phyloP scores from a whole-genome alignment of 35 echinoderm and acorn worm species.

The Eucidaris tribuloides region DNA sequence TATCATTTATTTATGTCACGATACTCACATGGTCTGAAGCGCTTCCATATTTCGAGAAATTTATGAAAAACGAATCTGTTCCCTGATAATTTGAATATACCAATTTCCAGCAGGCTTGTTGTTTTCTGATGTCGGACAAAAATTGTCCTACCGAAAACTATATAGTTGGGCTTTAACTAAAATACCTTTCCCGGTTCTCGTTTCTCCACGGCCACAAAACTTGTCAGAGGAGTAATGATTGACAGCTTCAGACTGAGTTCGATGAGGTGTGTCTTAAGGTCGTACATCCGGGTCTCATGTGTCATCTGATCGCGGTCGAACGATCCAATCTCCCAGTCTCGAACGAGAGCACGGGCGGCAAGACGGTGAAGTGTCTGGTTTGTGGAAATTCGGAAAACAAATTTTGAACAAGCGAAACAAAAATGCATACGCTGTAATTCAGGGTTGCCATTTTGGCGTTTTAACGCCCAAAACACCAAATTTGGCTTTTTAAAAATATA shows the following conservation, averaged over 20 bases:
- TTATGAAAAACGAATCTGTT: not conserved
- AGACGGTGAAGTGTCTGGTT: constrained; percentile 4
- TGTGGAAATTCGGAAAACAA: too few relatives aligned
- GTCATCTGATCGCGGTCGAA: not conserved
- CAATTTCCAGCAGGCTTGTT: not conserved
- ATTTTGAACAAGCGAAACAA: too few relatives aligned
- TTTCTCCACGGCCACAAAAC: constrained; percentile 3
- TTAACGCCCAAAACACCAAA: too few relatives aligned
- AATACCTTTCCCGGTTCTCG: not conserved
- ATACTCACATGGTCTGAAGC: too few relatives aligned
- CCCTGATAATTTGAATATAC: not conserved
- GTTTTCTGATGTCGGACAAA: not conserved
- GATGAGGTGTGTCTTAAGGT: not conserved
- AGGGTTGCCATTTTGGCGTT: too few relatives aligned
- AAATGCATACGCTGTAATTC: too few relatives aligned
- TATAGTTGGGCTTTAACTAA: too few relatives aligned
- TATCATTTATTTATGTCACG: too few relatives aligned
- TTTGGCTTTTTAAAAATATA: too few relatives aligned
- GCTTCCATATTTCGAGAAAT: not conserved
- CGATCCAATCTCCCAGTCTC: not conserved
- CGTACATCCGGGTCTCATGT: constrained; percentile 14
- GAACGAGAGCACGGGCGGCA: constrained; percentile 1
- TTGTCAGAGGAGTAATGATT: constrained; percentile 7
- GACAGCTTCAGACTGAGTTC: constrained; percentile 17
- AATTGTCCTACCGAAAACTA: too few relatives aligned